Base-by-base conservation (phyloP, 2,888 invertebrate genomes). In the Caenorhabditis drosophilae region DNA sequence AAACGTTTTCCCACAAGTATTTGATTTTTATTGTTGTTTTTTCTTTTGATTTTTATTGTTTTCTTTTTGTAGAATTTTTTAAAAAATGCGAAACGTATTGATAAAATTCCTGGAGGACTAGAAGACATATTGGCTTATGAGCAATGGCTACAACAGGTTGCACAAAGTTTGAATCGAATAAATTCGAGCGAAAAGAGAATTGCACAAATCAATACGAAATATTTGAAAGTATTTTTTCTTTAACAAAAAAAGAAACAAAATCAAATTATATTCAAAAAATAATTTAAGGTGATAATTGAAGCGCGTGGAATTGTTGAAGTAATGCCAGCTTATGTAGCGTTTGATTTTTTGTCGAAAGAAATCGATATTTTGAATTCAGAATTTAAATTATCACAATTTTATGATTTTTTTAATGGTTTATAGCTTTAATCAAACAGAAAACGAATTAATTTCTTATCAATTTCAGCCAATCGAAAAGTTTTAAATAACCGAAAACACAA, bases 251-350 rank as follows among this genome's bases (percentile, higher is more conserved):
- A 31, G 7, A 12, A 31, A 31, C 31, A 31, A 6, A 16, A 18
- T 18, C n/a, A 38, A 9, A 38, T 38, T 18, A 16, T 4, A 23
- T 2, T 2, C 26, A 31, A 38, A 18, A 6, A 38, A 38, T 38
- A 15, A n/a, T 45, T 25, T 31, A n/a, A 60, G 60, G 27, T 52
- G 0, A 50, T 56, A 22, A 25, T 56, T 1, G 59, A 66, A 49
- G 57, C 67, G 0, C 38, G 60, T 9, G 53, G 44, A 34, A 67
- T 67, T 22, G 41, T 67, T 4, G 67, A 67, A 25, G 31, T 67
- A 0, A 60, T 67, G 60, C 67, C 67, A 4, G 34, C 67, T 4
- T n/a, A 18, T 9, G 42, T 51, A 0, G 67, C 57, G 0, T 52
- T 53, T 25, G 42, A 56, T 4, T 61, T 16, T 42, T 31, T 67